Evolutionary conservation across 1,140 invertebrate species (phyloP).

Genomic region (Heliconius nattereri): DNA sequence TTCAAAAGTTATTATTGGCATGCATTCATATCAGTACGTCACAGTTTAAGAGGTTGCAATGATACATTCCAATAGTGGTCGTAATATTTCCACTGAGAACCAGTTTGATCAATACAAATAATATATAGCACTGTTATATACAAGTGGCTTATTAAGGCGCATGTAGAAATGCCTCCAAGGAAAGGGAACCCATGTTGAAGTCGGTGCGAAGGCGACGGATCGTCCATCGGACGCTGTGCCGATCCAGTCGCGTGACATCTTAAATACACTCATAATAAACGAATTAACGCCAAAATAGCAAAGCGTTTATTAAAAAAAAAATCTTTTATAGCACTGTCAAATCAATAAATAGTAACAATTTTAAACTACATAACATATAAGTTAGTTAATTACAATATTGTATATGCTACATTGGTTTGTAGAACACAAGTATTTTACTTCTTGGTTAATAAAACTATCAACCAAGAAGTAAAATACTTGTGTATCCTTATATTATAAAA

Average conservation of each 20-base stretch:
- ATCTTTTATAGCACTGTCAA: not conserved
- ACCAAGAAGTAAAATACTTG: not conserved
- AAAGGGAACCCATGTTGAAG: slow-evolving; percentile 66
- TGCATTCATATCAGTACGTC: slow-evolving; percentile 40
- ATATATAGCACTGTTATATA: not conserved
- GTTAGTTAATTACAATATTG: not conserved
- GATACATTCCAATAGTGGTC: slow-evolving; percentile 46
- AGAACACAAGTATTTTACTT: too few species aligned
- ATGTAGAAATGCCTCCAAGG: slow-evolving; percentile 61
- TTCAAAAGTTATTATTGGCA: slow-evolving; percentile 40
- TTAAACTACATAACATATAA: not conserved
- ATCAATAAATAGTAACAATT: not conserved
- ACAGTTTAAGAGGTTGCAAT: slow-evolving; percentile 40
- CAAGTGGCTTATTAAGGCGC: slow-evolving; percentile 46
- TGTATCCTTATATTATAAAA: not conserved
- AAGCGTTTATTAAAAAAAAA: not conserved
- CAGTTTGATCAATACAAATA: slow-evolving; percentile 49
- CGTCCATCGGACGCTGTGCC: slow-evolving; percentile 33
- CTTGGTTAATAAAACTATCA: not conserved
- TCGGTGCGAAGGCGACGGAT: slow-evolving; percentile 63
- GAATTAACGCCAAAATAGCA: not conserved
- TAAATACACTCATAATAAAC: not conserved
- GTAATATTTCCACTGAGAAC: slow-evolving; percentile 56
- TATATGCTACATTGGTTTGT: not conserved
- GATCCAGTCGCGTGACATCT: slow-evolving; percentile 42